phyloP scores from a whole-genome alignment of 92 coral and sea anemone species.

The Parazoanthus swiftii region DNA sequence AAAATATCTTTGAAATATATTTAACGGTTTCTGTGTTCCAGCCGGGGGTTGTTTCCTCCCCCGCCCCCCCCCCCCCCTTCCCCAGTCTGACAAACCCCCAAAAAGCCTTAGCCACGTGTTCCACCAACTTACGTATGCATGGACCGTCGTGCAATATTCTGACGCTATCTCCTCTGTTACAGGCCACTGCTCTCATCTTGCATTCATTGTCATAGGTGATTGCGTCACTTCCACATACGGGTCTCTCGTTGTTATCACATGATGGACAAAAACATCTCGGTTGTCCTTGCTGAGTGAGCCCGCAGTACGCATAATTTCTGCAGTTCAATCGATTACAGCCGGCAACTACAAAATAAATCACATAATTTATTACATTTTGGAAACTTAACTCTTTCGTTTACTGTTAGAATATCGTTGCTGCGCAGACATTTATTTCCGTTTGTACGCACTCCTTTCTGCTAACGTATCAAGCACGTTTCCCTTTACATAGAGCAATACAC shows the following conservation, averaged over 20 bases:
- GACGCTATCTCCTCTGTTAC: slow-evolving; percentile 75
- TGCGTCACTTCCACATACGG: slow-evolving; percentile 94
- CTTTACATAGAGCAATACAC: too few relatives aligned
- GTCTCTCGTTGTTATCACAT: slow-evolving; percentile 70
- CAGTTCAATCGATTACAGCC: slow-evolving; percentile 69
- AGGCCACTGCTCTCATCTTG: slow-evolving; percentile 75
- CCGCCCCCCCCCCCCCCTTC: too few relatives aligned
- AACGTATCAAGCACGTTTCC: too few relatives aligned
- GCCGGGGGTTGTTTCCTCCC: too few relatives aligned
- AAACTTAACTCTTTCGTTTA: too few relatives aligned
- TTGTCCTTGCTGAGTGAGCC: slow-evolving; percentile 59
- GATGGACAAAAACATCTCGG: slow-evolving; percentile 88
- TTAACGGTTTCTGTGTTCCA: too few relatives aligned
- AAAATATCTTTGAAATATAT: too few relatives aligned
- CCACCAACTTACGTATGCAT: slow-evolving; percentile 83
- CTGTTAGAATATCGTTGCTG: too few relatives aligned
- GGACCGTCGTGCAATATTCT: slow-evolving; percentile 82
- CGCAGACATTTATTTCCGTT: too few relatives aligned
- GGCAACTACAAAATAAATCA: slow-evolving; percentile 52
- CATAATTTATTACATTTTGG: not conserved
- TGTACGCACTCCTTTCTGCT: too few relatives aligned
- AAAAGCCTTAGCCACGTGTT: too few relatives aligned
- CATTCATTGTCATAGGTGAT: slow-evolving; percentile 86
- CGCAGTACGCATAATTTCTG: slow-evolving; percentile 77
- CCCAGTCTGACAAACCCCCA: too few relatives aligned